These are phyloP conservation scores for Idaea aversata DNA, from an alignment of 2,888 invertebrate species.

Conservation along the genomic window DNA sequence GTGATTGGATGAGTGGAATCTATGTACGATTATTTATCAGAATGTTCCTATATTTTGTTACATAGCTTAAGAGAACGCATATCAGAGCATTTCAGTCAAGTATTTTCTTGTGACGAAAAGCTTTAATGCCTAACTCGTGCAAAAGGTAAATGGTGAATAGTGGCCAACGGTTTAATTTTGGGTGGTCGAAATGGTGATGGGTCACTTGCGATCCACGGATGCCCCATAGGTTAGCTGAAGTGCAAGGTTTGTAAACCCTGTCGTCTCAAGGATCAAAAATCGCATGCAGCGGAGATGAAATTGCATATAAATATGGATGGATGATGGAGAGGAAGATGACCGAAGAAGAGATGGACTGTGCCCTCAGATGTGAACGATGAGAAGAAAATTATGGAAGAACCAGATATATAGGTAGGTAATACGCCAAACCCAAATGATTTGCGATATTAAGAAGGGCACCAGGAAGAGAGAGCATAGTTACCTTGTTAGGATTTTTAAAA, in stretches of 20 bases:
- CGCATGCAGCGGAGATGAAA: neutral
- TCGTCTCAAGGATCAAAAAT: neutral
- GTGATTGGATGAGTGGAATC: neutral
- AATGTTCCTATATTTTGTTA: neutral
- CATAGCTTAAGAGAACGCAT: neutral
- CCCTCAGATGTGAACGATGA: too few species aligned
- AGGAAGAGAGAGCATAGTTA: too few species aligned
- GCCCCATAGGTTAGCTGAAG: neutral
- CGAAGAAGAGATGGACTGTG: too few species aligned
- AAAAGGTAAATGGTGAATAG: neutral
- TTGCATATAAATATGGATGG: neutral
- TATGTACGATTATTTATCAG: constrained; percentile 1
- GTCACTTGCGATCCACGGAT: neutral
- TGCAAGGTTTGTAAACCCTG: neutral
- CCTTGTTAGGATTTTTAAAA: too few species aligned
- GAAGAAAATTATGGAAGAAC: too few species aligned
- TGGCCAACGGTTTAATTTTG: neutral
- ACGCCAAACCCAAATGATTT: too few species aligned
- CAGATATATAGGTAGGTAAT: too few species aligned
- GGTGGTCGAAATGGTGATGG: neutral
- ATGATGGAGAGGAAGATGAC: too few species aligned
- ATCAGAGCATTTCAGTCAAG: neutral
- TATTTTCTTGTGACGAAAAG: neutral
- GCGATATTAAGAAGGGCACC: too few species aligned
- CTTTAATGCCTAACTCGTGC: neutral